Base-by-base conservation (phyloP, 2,888 invertebrate species). In the Callosobruchus maculatus region DNA sequence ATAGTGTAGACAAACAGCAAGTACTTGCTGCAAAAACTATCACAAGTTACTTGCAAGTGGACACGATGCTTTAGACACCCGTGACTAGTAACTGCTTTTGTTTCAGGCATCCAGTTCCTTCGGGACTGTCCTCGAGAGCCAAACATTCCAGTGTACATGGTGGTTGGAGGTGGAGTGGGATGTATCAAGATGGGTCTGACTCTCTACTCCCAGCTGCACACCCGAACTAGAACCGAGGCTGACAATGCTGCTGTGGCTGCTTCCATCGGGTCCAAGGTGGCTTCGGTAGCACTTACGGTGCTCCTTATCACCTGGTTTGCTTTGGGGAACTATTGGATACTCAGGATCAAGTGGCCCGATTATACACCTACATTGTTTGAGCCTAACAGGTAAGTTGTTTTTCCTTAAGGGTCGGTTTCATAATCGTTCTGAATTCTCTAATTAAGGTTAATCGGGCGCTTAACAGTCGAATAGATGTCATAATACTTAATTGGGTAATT, bases 101-200 rank as follows among this genome's bases (percentile, higher is more conserved):
- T 86, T 84, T n/a, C 89, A 95, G 95, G 95, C 78, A 90, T 94
- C 72, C 93, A 95, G 83, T 94, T 93, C 86, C 90, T 94, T 75
- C 90, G 93, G 21, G 94, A 95, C 84, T 95, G 95, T 80, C 95
- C 95, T 0, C 90, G 90, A 70, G 93, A 94, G 86, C 92, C 93
- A 0, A 90, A 92, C 76, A 92, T 95, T 78, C 94, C 95, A 0
- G 91, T 94, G 26, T 95, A 95, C 87, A 93, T 95, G 91, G 91
- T 95, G 74, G 94, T 95, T n/a, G 95, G 95, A 0, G 95, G 95
- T 0, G 91, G 92, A 13, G 90, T 93, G 18, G 95, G 95, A 0
- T 89, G 92, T 20, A 88, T 92, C 0, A 93, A 94, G 77, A 90
- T 94, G 85, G 89, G 90, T 74, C 92, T 93, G 91, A 86, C 91